phyloP scores from a whole-genome alignment of 2,888 invertebrate genomes.

The Caenorhabditis uteleia region DNA sequence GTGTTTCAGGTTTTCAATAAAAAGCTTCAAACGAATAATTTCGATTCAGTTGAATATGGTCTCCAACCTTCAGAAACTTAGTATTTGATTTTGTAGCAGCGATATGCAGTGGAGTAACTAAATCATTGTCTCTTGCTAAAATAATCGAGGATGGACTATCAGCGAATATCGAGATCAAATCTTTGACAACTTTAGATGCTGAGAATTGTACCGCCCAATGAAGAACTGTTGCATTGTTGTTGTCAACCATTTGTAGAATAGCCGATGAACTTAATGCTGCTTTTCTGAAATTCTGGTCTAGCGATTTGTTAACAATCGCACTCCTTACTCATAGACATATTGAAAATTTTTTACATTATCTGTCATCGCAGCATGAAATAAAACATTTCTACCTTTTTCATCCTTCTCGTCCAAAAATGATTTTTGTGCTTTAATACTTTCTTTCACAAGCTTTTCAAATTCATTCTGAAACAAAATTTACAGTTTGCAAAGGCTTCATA shows the following conservation, averaged over 20 bases:
- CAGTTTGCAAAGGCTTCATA: not conserved
- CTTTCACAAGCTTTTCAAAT: slow-evolving; percentile 21
- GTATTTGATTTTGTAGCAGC: slow-evolving; percentile 53
- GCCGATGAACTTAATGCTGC: not conserved
- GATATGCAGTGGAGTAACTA: slow-evolving; percentile 63
- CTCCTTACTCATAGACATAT: slow-evolving; percentile 42
- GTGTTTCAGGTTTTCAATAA: slow-evolving; percentile 23
- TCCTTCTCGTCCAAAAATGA: slow-evolving; percentile 25
- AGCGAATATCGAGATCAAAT: slow-evolving; percentile 1
- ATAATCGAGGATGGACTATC: slow-evolving; percentile 8
- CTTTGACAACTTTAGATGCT: slow-evolving; percentile 17
- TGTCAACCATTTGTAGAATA: slow-evolving; percentile 11
- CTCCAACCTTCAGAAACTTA: slow-evolving; percentile 53
- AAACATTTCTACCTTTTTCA: slow-evolving; percentile 37
- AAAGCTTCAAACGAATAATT: slow-evolving; percentile 13
- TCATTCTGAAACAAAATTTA: slow-evolving; percentile 24
- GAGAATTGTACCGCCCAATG: slow-evolving; percentile 59
- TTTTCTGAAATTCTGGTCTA: slow-evolving; percentile 15
- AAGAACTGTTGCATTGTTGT: slow-evolving; percentile 46
- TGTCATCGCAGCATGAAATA: slow-evolving; percentile 47
- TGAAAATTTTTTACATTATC: slow-evolving; percentile 48
- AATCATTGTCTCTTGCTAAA: slow-evolving; percentile 49
- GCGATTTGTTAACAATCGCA: not conserved
- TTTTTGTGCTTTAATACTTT: slow-evolving; percentile 8
- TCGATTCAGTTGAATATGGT: not conserved